phyloP scores from a whole-genome alignment of 2,797 vertebrate genomes.

The Furcifer pardalis region DNA sequence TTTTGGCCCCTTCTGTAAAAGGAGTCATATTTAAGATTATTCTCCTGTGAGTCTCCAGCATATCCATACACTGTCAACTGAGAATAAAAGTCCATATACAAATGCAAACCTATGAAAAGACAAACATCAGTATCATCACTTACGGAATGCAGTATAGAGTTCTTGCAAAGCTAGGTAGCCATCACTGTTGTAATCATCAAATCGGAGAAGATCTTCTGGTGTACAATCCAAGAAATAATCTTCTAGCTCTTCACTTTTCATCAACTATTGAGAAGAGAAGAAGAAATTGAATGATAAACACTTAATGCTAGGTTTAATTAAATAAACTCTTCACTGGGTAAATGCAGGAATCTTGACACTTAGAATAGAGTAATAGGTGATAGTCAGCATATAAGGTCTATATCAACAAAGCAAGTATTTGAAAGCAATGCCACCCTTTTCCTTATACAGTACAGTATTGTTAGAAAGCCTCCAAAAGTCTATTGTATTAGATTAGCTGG shows the following conservation, averaged over 20 bases:
- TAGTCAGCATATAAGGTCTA: neutral
- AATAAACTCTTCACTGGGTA: neutral
- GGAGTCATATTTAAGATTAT: neutral
- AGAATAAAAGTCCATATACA: neutral
- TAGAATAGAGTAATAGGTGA: neutral
- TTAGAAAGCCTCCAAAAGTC: neutral
- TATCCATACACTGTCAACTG: too few species aligned
- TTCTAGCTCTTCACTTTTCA: constrained; percentile 75
- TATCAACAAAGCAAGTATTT: neutral
- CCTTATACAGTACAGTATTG: neutral
- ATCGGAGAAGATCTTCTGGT: constrained; percentile 88
- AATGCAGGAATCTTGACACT: neutral
- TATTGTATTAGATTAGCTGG: neutral
- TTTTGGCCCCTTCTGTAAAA: neutral
- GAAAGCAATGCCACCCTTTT: neutral
- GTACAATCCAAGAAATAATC: constrained; percentile 84
- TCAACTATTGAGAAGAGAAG: constrained; percentile 58
- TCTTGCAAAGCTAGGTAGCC: constrained; percentile 87
- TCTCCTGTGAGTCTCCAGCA: neutral
- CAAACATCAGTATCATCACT: constrained; percentile 69
- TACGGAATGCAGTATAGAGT: constrained; percentile 95
- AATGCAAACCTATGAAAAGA: neutral
- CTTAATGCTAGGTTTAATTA: neutral
- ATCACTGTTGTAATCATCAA: constrained; percentile 93
- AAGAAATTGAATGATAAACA: constrained; percentile 4